Evolutionary conservation across 2,113 vertebrate species (phyloP).

Genomic region (Crotalus viridis): DNA sequence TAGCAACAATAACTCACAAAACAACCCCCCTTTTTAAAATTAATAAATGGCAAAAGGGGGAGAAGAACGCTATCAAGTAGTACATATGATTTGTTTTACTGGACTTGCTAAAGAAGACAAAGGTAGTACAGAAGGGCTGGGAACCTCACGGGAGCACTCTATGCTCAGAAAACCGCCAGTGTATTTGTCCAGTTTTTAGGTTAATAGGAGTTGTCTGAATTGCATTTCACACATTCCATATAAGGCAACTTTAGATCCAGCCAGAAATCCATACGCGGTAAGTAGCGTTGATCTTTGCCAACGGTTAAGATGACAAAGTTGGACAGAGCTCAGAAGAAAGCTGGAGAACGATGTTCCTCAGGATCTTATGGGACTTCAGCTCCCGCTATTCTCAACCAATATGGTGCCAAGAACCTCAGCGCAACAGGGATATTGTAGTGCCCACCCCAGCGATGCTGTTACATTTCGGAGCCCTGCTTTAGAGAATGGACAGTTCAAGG

Average conservation of each 20-base stretch:
- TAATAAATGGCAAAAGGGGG: not conserved
- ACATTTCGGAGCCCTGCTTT: not conserved
- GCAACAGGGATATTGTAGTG: not conserved
- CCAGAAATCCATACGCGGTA: not conserved
- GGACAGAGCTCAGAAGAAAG: not conserved
- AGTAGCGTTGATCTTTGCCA: not conserved
- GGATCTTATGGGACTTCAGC: not conserved
- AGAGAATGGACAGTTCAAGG: not conserved
- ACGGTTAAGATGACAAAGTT: too few species aligned
- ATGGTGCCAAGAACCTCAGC: too few species aligned
- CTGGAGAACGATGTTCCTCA: too few species aligned
- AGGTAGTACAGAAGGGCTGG: not conserved
- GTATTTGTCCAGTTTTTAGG: slow-evolving; percentile 1
- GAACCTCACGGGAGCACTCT: slow-evolving; percentile 4
- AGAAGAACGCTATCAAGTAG: not conserved
- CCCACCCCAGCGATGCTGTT: too few species aligned
- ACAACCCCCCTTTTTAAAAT: not conserved
- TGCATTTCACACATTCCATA: not conserved
- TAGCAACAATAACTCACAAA: not conserved
- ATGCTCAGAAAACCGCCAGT: slow-evolving; percentile 10
- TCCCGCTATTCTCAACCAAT: not conserved
- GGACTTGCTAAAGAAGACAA: slow-evolving; percentile 6
- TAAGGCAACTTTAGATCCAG: not conserved
- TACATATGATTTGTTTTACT: slow-evolving; percentile 28
- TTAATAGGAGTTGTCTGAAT: slow-evolving; percentile 22